Evolutionary conservation across 92 coral and sea anemone species (phyloP).

Genomic region (Zoanthus sociatus): DNA sequence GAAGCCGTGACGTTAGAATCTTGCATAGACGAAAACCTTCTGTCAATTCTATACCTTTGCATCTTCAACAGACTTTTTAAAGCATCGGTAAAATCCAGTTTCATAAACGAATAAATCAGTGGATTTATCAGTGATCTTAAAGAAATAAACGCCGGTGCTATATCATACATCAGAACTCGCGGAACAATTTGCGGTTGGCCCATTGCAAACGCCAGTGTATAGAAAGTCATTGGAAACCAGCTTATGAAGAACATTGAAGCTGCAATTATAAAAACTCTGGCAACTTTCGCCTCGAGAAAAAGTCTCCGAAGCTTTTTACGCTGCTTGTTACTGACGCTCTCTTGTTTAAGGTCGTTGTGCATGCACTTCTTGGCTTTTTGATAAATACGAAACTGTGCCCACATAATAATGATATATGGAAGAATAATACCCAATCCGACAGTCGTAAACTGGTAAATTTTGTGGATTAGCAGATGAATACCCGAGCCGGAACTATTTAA

Average conservation of each 20-base stretch:
- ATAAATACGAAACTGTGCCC: constrained; percentile 44
- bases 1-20: constrained; percentile 6
- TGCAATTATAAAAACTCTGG: constrained; percentile 38
- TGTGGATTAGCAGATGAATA: constrained; percentile 32
- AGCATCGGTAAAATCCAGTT: constrained; percentile 27
- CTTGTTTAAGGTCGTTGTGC: constrained; percentile 18
- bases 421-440: constrained; percentile 10
- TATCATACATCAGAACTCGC: constrained; percentile 16
- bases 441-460: constrained; percentile 27
- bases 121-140: constrained; percentile 32
- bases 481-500: neutral
- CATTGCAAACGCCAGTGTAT: constrained; percentile 27
- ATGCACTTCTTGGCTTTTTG: constrained; percentile 41
- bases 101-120: constrained; percentile 34
- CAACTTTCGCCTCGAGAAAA: constrained; percentile 34
- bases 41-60: neutral
- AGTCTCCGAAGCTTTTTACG: constrained; percentile 2
- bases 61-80: constrained; percentile 8
- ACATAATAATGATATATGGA: constrained; percentile 26
- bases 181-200: constrained; percentile 36
- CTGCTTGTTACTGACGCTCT: constrained; percentile 1
- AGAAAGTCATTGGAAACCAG: constrained; percentile 39
- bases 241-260: constrained; percentile 31
- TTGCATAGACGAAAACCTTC: neutral
- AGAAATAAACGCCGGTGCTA: constrained; percentile 39